A percentile compares a stretch with the other conserved stretches of the same genome.
Evolutionary conservation across 2,888 invertebrate genomes (phyloP).

Genomic region (Nebria salina): DNA sequence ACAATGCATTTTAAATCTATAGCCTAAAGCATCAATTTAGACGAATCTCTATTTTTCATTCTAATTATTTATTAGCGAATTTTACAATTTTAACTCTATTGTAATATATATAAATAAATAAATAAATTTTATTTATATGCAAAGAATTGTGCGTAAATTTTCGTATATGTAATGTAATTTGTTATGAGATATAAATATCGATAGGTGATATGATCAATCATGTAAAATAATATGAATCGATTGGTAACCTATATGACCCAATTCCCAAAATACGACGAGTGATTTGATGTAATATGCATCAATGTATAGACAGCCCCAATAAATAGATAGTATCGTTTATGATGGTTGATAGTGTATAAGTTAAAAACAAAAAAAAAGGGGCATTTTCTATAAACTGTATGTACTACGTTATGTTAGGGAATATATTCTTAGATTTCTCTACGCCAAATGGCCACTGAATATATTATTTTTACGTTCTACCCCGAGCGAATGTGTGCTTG

Average conservation of each 20-base stretch:
- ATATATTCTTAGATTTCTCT: neutral
- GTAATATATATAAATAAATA: slow-evolving; percentile 31
- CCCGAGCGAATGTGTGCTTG: neutral
- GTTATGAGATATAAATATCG: neutral
- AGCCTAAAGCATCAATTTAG: too few species aligned
- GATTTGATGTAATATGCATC: neutral
- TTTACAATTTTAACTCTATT: neutral
- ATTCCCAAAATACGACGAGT: neutral
- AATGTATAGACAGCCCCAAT: neutral
- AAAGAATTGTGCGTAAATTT: neutral
- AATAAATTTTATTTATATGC: slow-evolving; percentile 26
- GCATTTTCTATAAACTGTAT: neutral
- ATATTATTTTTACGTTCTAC: neutral
- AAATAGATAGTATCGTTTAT: neutral
- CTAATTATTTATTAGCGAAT: too few species aligned
- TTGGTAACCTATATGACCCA: neutral
- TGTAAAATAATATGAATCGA: neutral
- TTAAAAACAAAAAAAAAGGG: neutral
- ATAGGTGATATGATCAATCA: neutral
- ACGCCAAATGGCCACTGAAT: neutral
- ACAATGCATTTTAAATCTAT: too few species aligned
- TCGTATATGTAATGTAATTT: neutral
- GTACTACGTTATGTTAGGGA: neutral
- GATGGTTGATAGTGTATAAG: neutral
- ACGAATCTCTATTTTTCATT: too few species aligned